phyloP scores from a whole-genome alignment of 2,888 invertebrate species.

The Leptopilina syphax region DNA sequence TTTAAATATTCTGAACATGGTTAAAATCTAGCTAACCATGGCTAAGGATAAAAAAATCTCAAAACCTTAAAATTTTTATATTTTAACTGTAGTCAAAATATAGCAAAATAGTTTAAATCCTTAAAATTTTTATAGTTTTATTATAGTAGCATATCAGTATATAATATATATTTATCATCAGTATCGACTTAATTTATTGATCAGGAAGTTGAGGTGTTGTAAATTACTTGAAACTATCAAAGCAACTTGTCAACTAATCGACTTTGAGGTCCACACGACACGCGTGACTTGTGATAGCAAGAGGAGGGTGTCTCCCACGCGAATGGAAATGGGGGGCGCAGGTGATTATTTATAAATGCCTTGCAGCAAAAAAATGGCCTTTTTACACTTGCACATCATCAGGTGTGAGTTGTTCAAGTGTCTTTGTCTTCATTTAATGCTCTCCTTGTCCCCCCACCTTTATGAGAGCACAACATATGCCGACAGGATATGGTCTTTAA shows the following conservation, averaged over 20 bases:
- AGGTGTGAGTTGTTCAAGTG: conserved; percentile 14
- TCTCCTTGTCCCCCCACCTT: neutral
- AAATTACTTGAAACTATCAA: neutral
- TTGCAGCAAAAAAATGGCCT: neutral
- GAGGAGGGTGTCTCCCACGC: conserved; percentile 46
- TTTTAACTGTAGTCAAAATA: too few relatives aligned
- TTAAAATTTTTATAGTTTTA: too few relatives aligned
- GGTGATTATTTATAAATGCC: conserved; percentile 44
- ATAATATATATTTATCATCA: too few relatives aligned
- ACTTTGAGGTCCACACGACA: neutral
- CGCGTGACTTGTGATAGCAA: conserved; percentile 47
- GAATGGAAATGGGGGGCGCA: conserved; percentile 40
- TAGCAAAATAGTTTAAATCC: too few relatives aligned
- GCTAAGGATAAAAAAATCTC: too few relatives aligned
- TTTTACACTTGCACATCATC: conserved; percentile 17
- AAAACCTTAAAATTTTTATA: too few relatives aligned
- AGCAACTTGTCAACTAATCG: neutral
- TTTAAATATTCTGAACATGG: too few relatives aligned
- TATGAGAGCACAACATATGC: neutral
- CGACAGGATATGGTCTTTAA: conserved; percentile 36
- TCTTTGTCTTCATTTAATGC: conserved; percentile 19
- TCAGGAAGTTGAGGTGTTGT: neutral
- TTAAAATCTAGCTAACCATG: too few relatives aligned
- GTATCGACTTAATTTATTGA: neutral
- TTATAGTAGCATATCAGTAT: too few relatives aligned